Conservation (phyloP, 2,113 vertebrate genomes). For the Mesembrinibis cayennensis region DNA sequence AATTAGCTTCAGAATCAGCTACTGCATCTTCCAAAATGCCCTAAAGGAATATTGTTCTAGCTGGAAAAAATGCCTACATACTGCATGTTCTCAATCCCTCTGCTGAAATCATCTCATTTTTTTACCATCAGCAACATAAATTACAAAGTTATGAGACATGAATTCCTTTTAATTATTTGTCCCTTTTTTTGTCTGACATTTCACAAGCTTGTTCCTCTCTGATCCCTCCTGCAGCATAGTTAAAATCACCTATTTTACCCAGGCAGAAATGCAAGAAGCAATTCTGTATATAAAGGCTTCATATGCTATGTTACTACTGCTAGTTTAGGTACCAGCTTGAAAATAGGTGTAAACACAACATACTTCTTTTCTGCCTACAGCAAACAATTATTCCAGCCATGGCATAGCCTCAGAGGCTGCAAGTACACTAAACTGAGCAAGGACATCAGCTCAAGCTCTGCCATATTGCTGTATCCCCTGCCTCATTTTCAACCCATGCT, state of each 20-base stretch:
- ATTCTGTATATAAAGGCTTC: not conserved
- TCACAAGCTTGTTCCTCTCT: not conserved
- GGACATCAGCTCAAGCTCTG: not conserved
- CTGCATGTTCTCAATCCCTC: not conserved
- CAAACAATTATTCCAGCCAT: not conserved
- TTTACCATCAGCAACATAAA: not conserved
- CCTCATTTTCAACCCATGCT: accelerated
- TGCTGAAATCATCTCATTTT: not conserved
- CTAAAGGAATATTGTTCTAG: not conserved
- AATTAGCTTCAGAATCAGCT: not conserved
- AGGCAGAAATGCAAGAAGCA: not conserved
- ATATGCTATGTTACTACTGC: not conserved
- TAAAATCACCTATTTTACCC: not conserved
- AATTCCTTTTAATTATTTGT: not conserved
- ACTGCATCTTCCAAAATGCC: not conserved
- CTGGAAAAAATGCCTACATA: not conserved
- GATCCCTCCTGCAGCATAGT: not conserved
- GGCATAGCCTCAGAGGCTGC: not conserved
- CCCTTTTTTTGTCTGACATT: not conserved
- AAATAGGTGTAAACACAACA: not conserved
- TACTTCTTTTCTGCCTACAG: not conserved
- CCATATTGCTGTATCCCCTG: not conserved
- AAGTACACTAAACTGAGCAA: not conserved
- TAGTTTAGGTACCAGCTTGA: not conserved
- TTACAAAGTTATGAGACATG: not conserved